Conservation (phyloP, 64 coral and sea anemone genomes). For the Porites lutea region DNA sequence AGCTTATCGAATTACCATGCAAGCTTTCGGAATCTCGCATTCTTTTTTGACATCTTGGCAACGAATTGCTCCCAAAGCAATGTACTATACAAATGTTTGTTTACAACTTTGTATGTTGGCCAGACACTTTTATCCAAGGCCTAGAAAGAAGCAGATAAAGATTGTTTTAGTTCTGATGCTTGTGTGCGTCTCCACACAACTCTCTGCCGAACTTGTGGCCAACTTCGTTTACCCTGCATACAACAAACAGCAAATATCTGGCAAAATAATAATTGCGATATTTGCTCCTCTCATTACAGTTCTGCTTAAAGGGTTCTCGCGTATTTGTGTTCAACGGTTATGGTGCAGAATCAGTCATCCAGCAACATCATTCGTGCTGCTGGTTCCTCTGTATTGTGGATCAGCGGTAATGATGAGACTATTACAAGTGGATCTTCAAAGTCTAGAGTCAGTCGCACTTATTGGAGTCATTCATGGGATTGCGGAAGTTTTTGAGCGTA, state of each 20-base stretch:
- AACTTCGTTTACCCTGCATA: not conserved
- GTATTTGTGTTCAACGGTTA: constrained; percentile 19
- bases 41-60: not conserved
- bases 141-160: not conserved
- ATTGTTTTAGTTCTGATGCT: not conserved
- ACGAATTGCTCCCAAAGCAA: not conserved
- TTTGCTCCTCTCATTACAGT: not conserved
- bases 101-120: not conserved
- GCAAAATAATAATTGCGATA: constrained; percentile 1
- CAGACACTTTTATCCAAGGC: not conserved
- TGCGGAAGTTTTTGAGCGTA: constrained; percentile 15
- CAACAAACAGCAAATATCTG: constrained; percentile 4
- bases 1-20: constrained; percentile 1
- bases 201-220: not conserved
- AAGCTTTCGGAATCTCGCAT: constrained; percentile 3
- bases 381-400: constrained; percentile 1
- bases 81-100: not conserved
- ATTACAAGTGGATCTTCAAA: constrained; percentile 14
- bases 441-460: constrained; percentile 7
- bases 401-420: constrained; percentile 25
- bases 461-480: constrained; percentile 25
- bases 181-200: not conserved
- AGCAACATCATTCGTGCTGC: constrained; percentile 24
- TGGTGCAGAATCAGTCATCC: constrained; percentile 29
- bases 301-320: not conserved